phyloP scores from a whole-genome alignment of 2,888 invertebrate genomes.

The Drosophila maculinotata region DNA sequence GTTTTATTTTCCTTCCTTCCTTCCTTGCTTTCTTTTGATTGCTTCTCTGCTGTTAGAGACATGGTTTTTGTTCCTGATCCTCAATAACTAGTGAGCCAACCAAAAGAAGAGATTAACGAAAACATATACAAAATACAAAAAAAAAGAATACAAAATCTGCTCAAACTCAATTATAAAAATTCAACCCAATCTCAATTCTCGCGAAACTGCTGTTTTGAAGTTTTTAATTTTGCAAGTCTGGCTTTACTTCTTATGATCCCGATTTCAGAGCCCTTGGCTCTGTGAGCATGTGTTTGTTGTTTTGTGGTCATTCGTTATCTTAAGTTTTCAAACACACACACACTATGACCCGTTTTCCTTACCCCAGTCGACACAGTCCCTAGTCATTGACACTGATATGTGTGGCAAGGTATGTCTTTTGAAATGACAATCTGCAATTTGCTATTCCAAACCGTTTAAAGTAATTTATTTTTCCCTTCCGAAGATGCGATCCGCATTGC shows the following conservation, averaged over 20 bases:
- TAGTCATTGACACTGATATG: conserved; percentile 75
- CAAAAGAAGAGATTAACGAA: conserved; percentile 58
- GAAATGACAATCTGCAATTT: conserved; percentile 82
- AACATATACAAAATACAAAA: conserved; percentile 17
- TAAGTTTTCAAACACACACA: conserved; percentile 49
- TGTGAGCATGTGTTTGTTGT: conserved; percentile 40
- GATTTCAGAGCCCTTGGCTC: conserved; percentile 53
- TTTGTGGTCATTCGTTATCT: conserved; percentile 78
- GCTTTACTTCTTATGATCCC: conserved; percentile 62
- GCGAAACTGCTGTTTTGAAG: conserved; percentile 71
- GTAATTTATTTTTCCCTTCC: conserved; percentile 77
- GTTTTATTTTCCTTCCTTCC: conserved; percentile 47
- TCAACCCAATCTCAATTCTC: conserved; percentile 79
- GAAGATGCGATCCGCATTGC: conserved; percentile 59
- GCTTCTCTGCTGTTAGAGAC: conserved; percentile 31
- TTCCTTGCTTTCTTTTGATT: conserved; percentile 5
- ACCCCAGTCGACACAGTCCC: conserved; percentile 41
- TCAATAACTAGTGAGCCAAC: conserved; percentile 23
- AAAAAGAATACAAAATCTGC: conserved; percentile 46
- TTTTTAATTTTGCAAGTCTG: conserved; percentile 64
- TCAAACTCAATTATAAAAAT: conserved; percentile 76
- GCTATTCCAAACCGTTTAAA: conserved; percentile 83
- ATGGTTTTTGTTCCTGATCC: conserved; percentile 6
- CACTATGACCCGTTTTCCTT: conserved; percentile 29
- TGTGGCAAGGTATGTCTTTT: conserved; percentile 76